Evolutionary conservation across 2,888 invertebrate genomes (phyloP).

Genomic region (Tuberolachnus salignus): DNA sequence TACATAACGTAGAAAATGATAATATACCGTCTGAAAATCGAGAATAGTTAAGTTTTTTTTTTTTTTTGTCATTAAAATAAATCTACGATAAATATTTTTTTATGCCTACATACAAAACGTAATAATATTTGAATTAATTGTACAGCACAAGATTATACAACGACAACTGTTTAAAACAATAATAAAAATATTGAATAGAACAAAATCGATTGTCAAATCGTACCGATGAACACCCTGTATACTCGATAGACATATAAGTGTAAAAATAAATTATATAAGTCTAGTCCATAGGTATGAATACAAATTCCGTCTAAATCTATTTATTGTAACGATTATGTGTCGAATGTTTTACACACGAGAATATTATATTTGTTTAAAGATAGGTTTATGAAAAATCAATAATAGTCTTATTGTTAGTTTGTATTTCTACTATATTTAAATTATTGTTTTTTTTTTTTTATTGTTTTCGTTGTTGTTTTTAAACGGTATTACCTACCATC

Average conservation of each 20-base stretch:
- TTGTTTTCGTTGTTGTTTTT: slow-evolving; percentile 52
- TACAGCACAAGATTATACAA: too few relatives aligned
- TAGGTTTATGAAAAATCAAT: neutral
- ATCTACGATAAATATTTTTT: too few relatives aligned
- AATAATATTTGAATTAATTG: too few relatives aligned
- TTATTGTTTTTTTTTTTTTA: slow-evolving; percentile 28
- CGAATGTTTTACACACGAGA: neutral
- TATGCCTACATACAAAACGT: too few relatives aligned
- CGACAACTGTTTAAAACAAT: too few relatives aligned
- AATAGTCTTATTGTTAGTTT: slow-evolving; percentile 1
- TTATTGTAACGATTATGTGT: neutral
- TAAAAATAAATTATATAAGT: slow-evolving; percentile 14
- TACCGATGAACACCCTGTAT: neutral
- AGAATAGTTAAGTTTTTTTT: too few relatives aligned
- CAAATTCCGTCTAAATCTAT: neutral
- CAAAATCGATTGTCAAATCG: too few relatives aligned
- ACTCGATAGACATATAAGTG: neutral
- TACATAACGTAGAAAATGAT: too few relatives aligned
- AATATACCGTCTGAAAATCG: too few relatives aligned
- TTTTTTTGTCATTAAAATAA: too few relatives aligned
- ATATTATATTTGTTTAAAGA: neutral
- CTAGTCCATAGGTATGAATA: slow-evolving; percentile 24
- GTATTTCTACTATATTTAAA: neutral
- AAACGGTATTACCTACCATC: neutral
- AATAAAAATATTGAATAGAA: too few relatives aligned